phyloP scores from a whole-genome alignment of 2,797 vertebrate genomes.

The Macroramphosus scolopax region DNA sequence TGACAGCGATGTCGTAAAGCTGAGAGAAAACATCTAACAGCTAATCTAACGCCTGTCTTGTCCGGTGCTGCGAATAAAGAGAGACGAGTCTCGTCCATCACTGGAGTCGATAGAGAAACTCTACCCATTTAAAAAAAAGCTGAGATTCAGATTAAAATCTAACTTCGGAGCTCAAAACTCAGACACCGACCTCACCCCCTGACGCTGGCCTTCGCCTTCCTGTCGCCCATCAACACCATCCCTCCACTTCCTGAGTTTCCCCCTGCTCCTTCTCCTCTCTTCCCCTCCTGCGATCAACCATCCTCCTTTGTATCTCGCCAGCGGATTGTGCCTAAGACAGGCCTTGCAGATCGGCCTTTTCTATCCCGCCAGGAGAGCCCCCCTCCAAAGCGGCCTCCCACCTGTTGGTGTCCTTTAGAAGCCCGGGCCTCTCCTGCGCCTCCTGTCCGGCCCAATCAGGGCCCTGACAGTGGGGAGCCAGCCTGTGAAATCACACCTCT shows the following conservation, averaged over 20 bases:
- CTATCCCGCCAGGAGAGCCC: conserved; percentile 75
- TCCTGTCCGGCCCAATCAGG: conserved; percentile 97
- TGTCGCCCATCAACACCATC: too few relatives aligned
- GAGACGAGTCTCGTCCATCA: too few relatives aligned
- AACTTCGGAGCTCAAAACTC: not conserved
- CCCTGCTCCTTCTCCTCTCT: conserved; percentile 30
- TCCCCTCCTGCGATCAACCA: conserved; percentile 36
- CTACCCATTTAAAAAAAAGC: too few relatives aligned
- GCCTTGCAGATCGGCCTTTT: conserved; percentile 78
- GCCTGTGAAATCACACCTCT: conserved; percentile 90
- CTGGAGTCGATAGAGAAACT: too few relatives aligned
- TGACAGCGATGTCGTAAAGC: conserved; percentile 54
- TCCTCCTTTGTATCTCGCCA: conserved; percentile 66
- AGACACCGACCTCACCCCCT: conserved; percentile 14
- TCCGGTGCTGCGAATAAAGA: conserved; percentile 10
- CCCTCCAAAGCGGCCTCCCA: conserved; percentile 82
- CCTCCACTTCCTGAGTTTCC: conserved; percentile 21
- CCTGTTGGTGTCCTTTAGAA: conserved; percentile 96
- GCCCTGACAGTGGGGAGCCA: conserved; percentile 83
- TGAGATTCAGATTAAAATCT: conserved; percentile 1
- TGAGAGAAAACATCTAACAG: conserved; percentile 31
- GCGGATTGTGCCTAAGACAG: conserved; percentile 75
- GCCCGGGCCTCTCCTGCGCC: conserved; percentile 83
- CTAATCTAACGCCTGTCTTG: conserved; percentile 22
- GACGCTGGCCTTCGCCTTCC: conserved; percentile 2